Percentiles rank a stretch among this genome's conserved stretches.
These are phyloP conservation scores for Periophthalmus modestus DNA, from an alignment of 2,113 vertebrate species.

Conservation along the genomic window DNA sequence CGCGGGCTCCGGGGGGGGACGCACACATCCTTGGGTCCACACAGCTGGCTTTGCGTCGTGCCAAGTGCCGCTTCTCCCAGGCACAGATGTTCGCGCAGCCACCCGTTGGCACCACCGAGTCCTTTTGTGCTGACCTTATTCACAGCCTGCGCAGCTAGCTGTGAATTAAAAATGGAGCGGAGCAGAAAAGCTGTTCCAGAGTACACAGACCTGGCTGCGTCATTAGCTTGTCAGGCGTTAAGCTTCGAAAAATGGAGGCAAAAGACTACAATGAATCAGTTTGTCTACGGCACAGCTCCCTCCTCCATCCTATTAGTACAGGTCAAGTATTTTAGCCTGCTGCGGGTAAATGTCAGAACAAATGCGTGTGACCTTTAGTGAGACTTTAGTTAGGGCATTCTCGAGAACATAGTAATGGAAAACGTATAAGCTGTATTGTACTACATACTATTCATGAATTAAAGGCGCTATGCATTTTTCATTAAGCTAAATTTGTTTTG, in stretches of 20 bases:
- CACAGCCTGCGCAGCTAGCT: constrained; percentile 25
- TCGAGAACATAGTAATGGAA: not conserved
- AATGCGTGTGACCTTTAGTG: not conserved
- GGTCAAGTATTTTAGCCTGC: constrained; percentile 4
- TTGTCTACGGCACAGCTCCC: not conserved
- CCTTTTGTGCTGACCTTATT: constrained; percentile 63
- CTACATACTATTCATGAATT: too few species aligned
- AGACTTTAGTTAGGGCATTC: not conserved
- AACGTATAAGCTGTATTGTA: not conserved
- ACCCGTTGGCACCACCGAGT: constrained; percentile 39
- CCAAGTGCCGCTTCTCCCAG: constrained; percentile 55
- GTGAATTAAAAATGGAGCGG: constrained; percentile 16
- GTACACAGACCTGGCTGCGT: not conserved
- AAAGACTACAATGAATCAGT: not conserved
- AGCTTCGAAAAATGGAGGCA: not conserved
- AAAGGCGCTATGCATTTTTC: too few species aligned
- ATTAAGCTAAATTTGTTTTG: too few species aligned
- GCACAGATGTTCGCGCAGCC: constrained; percentile 69
- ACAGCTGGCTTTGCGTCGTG: constrained; percentile 60
- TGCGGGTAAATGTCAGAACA: not conserved
- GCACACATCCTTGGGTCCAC: constrained; percentile 56
- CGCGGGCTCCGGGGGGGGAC: constrained; percentile 45
- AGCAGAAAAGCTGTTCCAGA: constrained; percentile 13
- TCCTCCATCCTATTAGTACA: not conserved
- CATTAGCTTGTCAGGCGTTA: constrained; percentile 11